Evolutionary conservation across 2,113 vertebrate genomes (phyloP).

Genomic region (Cettia cetti): DNA sequence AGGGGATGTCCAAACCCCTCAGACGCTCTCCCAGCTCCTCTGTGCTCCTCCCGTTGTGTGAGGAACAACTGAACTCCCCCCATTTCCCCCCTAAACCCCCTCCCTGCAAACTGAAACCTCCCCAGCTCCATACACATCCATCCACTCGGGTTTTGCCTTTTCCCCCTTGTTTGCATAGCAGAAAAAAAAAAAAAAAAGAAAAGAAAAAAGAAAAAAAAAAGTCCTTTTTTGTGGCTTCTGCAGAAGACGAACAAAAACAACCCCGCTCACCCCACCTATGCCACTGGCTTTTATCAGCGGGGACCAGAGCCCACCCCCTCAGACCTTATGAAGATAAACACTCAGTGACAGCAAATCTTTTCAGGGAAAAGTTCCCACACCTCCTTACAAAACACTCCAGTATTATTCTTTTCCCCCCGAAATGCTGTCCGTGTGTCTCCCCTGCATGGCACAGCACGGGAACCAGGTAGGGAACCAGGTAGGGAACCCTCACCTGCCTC

Average conservation of each 20-base stretch:
- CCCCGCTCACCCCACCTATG: background rate
- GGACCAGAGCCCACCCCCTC: background rate
- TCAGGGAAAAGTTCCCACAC: constrained; percentile 9
- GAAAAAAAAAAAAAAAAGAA: background rate
- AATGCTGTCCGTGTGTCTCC: background rate
- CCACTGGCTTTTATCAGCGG: background rate
- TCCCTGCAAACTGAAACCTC: background rate
- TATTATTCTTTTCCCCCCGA: background rate
- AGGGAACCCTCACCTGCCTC: background rate
- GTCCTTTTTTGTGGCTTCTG: constrained; percentile 23
- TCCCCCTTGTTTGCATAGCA: background rate
- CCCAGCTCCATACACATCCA: background rate
- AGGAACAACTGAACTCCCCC: background rate
- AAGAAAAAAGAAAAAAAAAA: background rate
- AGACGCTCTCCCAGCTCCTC: accelerated
- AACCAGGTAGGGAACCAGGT: background rate
- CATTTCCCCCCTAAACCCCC: background rate
- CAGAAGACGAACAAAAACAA: constrained; percentile 29
- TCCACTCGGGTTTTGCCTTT: background rate
- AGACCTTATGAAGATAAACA: background rate
- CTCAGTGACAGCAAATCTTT: background rate
- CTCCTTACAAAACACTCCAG: background rate
- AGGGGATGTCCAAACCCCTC: background rate
- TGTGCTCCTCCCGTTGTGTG: accelerated
- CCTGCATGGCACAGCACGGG: background rate